A percentile compares a stretch with the other conserved stretches of the same genome.
phyloP scores from a whole-genome alignment of 2,113 vertebrate species.

The Beaufortia kweichowensis region DNA sequence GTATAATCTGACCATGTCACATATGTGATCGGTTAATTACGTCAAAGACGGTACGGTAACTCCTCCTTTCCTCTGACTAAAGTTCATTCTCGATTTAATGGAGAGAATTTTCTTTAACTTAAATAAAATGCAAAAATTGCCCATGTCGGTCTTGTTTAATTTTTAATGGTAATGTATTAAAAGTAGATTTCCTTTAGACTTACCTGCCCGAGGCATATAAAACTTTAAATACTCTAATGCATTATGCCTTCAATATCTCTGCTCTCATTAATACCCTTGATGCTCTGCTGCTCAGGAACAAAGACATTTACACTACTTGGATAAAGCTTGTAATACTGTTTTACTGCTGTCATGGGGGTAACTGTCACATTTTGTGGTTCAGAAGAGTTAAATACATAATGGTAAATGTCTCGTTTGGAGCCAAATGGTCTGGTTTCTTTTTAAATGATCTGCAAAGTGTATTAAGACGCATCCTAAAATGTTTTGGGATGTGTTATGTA shows the following conservation, averaged over 20 bases:
- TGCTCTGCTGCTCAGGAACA: constrained; percentile 7
- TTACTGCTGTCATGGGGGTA: background rate
- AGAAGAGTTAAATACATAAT: background rate
- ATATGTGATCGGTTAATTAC: constrained; percentile 42
- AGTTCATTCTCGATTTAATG: constrained; percentile 8
- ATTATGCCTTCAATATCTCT: constrained; percentile 24
- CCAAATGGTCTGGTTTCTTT: background rate
- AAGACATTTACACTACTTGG: constrained; percentile 5
- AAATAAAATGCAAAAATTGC: constrained; percentile 12
- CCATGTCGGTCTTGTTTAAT: constrained; percentile 22
- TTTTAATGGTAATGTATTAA: constrained; percentile 33
- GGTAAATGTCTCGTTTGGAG: constrained; percentile 6
- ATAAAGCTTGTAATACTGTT: background rate
- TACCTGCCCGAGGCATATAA: constrained; percentile 6
- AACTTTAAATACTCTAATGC: constrained; percentile 20
- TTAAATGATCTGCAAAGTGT: background rate
- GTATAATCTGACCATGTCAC: constrained; percentile 40
- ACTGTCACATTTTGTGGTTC: background rate
- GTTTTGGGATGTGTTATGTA: background rate
- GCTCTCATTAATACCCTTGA: constrained; percentile 16
- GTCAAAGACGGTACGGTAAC: constrained; percentile 28
- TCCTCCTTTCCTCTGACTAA: background rate
- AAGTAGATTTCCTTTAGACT: constrained; percentile 22
- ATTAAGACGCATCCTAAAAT: background rate
- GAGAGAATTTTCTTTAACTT: background rate